A percentile compares a stretch with the other conserved stretches of the same genome.
Conservation (phyloP, 2,113 vertebrate genomes). For the Cynopterus brachyotis region DNA sequence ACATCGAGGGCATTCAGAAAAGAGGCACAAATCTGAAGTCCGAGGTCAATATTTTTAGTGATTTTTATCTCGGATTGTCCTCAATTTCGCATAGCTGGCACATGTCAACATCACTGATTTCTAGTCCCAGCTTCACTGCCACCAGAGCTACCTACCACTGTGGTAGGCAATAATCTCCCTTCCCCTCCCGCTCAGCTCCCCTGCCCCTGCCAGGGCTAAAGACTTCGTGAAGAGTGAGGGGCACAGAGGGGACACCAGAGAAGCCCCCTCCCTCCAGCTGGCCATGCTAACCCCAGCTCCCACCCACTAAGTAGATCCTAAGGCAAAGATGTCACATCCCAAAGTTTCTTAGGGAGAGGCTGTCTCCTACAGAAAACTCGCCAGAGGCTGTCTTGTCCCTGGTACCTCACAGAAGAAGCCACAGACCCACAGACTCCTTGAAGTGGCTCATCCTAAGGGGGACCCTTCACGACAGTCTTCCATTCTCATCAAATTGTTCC, state of each 20-base stretch:
- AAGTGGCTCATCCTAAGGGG: not conserved
- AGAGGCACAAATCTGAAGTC: constrained; percentile 26
- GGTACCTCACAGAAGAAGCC: not conserved
- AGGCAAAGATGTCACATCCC: not conserved
- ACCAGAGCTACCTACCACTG: not conserved
- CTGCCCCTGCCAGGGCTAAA: not conserved
- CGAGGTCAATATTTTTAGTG: constrained; percentile 72
- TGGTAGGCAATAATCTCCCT: not conserved
- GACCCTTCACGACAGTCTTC: not conserved
- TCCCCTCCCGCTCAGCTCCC: not conserved
- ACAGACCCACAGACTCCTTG: not conserved
- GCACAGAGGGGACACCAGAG: not conserved
- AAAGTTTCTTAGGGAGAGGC: not conserved
- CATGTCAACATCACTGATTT: not conserved
- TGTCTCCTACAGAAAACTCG: not conserved
- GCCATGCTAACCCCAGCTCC: not conserved
- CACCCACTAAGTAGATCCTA: not conserved
- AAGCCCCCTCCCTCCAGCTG: not conserved
- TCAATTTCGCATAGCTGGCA: constrained; percentile 62
- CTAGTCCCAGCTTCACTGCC: not conserved
- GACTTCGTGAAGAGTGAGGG: not conserved
- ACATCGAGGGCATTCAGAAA: not conserved
- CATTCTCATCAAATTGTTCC: not conserved
- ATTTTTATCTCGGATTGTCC: constrained; percentile 67
- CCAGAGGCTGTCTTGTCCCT: not conserved